Percentiles rank a stretch among this genome's conserved stretches.
Evolutionary conservation across 2,113 vertebrate genomes (phyloP).

Genomic region (Pterocles burchelli): DNA sequence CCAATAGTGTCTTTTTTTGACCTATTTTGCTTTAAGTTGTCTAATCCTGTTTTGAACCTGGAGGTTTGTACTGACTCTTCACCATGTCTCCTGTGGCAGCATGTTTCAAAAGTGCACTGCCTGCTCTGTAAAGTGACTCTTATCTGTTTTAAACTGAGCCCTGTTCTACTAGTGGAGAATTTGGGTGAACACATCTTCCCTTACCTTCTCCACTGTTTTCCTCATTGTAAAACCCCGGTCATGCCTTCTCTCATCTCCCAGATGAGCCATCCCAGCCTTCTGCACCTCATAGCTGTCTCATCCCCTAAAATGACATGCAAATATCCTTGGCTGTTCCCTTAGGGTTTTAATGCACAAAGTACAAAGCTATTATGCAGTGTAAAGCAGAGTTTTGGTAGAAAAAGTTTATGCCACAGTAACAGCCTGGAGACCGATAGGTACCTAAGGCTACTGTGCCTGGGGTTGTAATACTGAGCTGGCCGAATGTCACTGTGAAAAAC

Average conservation of each 20-base stretch:
- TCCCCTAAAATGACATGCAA: neutral
- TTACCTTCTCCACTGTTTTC: neutral
- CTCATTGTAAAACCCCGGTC: rapidly evolving
- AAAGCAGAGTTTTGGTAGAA: neutral
- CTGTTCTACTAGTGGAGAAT: neutral
- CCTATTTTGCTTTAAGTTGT: neutral
- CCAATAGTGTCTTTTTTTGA: neutral
- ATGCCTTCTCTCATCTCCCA: neutral
- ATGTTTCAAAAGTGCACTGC: neutral
- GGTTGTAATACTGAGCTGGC: neutral
- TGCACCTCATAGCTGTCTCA: neutral
- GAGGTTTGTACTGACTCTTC: neutral
- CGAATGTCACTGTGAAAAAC: neutral
- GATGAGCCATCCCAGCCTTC: neutral
- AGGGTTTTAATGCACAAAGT: neutral
- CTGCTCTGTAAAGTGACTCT: neutral
- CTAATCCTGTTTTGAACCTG: neutral
- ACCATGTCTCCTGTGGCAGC: neutral
- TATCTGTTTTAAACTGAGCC: neutral
- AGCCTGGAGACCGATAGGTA: neutral
- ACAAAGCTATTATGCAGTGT: neutral
- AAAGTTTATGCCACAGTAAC: neutral
- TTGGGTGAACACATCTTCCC: neutral
- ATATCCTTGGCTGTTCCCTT: neutral
- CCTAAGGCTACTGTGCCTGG: neutral